A percentile compares a stretch with the other conserved stretches of the same genome.
phyloP scores from a whole-genome alignment of 37 sponge, comb jelly and placozoan genomes.

The Dysidea cf. avara region DNA sequence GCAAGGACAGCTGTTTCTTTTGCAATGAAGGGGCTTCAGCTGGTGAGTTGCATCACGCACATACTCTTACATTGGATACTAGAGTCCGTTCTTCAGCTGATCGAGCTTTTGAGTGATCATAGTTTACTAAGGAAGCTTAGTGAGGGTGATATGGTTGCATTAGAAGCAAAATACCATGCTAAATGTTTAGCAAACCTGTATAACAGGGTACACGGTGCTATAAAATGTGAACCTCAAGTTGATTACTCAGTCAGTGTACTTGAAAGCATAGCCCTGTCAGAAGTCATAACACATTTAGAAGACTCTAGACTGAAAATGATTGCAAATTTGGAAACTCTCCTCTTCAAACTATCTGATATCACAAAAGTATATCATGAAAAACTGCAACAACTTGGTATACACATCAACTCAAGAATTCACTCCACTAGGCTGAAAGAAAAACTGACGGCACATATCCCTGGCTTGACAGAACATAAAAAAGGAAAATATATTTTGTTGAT shows the following conservation, averaged over 20 bases:
- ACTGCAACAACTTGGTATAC: conserved; percentile 24
- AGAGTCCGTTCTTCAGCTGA: conserved; percentile 4
- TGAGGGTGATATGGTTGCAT: conserved; percentile 1
- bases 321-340: not conserved
- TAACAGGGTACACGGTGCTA: conserved; percentile 2
- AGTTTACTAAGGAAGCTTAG: not conserved
- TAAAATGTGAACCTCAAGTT: not conserved
- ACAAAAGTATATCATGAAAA: not conserved
- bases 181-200: conserved; percentile 25
- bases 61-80: conserved; percentile 17
- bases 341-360: conserved; percentile 3
- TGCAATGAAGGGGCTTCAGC: not conserved
- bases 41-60: conserved; percentile 18
- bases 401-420: not conserved
- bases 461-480: conserved; percentile 11
- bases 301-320: not conserved
- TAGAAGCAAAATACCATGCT: conserved; percentile 21
- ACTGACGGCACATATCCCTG: conserved; percentile 17
- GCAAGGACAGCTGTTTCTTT: not conserved
- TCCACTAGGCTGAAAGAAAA: conserved; percentile 9
- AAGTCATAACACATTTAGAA: not conserved
- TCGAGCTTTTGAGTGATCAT: conserved; percentile 10
- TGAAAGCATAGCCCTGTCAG: not conserved
- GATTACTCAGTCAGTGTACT: not conserved
- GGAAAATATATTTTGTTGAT: conserved; percentile 14